phyloP scores from a whole-genome alignment of 1,140 invertebrate species.

The Drosophila auraria region DNA sequence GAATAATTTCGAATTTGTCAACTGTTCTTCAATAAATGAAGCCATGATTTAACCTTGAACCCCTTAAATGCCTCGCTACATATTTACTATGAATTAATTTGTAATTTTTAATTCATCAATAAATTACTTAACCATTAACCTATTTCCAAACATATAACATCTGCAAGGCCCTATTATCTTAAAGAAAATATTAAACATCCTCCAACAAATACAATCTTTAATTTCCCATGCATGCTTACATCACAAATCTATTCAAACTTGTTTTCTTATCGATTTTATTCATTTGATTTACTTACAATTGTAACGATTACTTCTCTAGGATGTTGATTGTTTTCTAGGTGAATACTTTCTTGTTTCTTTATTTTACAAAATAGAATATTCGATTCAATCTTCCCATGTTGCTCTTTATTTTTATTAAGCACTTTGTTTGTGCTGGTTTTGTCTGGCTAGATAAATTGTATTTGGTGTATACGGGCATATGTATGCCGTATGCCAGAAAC shows the following conservation, averaged over 20 bases:
- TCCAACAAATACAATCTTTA: too few species aligned
- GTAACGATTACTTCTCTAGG: background rate
- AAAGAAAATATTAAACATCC: too few species aligned
- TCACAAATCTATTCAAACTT: background rate
- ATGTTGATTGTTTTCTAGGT: slow-evolving; percentile 15
- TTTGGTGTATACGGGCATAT: slow-evolving; percentile 1
- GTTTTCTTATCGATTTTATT: slow-evolving; percentile 3
- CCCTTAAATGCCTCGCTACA: too few species aligned
- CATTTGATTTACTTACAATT: slow-evolving; percentile 7
- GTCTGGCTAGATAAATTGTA: slow-evolving; percentile 43
- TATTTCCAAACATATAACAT: too few species aligned
- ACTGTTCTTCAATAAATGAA: too few species aligned
- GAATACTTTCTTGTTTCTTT: slow-evolving; percentile 1
- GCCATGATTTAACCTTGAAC: too few species aligned
- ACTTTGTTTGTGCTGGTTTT: slow-evolving; percentile 56
- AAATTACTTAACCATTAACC: too few species aligned
- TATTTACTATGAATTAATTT: too few species aligned
- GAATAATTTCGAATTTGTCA: too few species aligned
- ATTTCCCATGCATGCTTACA: background rate
- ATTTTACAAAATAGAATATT: slow-evolving; percentile 8
- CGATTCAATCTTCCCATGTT: slow-evolving; percentile 22
- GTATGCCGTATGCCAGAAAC: slow-evolving; percentile 62
- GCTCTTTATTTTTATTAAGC: slow-evolving; percentile 53
- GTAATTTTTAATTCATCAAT: too few species aligned
- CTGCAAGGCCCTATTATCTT: too few species aligned